Base-by-base conservation (phyloP, 2,113 vertebrate species). In the Excalfactoria chinensis region DNA sequence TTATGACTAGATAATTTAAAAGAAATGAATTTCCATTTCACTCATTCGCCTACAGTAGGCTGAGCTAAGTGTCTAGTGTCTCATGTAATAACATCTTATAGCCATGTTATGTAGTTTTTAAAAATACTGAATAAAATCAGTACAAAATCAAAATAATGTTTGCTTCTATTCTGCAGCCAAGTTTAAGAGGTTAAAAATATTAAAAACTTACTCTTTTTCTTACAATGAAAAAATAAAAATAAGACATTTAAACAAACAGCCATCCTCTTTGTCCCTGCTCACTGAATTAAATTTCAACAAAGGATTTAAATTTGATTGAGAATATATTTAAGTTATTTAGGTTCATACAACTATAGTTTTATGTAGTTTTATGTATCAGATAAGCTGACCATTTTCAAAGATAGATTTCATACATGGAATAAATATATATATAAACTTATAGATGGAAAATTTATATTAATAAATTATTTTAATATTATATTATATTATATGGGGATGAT, bases 251-350 rank as follows among this genome's bases (percentile, higher is more conserved):
- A 85, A 48, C 2, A 67, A 81, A 49, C 48, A 64, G 14, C 22
- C 23, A 35, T 34, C 0, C 1, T 16, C 4, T 67, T 25, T 74
- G 2, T 1, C 5, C 19, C 1, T 3, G 48, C 0, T 26, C 75
- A 40, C 7, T 34, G 3, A 4, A 63, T 26, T 15, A 67, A 4
- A 43, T 48, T 90, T 90, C 73, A n/a, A 3, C 16, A 84, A 56
- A 89, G 6, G 8, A 48, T 8, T 84, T 25, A 49, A 72, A 80
- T 70, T 37, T 66, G 4, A 64, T 23, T 83, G 16, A 62, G 46
- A 64, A 22, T 8, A 41, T 17, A 37, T 62, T 70, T 32, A 32
- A 80, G 43, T 8, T 48, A 32, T 40, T 79, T 86, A 72, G 5
- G 2, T 2, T 51, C 56, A 62, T 21, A 20, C 44, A 63, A 34